Evolutionary conservation across 2,113 vertebrate genomes (phyloP).

Genomic region (Semicossyphus pulcher): DNA sequence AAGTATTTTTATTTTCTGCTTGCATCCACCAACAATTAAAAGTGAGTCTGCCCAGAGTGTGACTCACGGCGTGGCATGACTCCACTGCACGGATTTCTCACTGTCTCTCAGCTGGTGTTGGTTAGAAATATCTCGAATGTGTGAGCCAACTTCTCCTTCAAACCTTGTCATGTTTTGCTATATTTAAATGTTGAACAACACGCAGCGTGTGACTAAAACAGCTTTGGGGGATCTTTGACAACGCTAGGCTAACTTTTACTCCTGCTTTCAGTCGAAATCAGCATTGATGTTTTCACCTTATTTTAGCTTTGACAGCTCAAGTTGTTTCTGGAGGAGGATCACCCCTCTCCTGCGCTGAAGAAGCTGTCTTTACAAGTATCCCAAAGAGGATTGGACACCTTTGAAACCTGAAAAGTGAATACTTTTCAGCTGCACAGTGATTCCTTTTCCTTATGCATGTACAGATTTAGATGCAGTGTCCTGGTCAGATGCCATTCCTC

Average conservation of each 20-base stretch:
- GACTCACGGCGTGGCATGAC: background rate
- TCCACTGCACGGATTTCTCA: background rate
- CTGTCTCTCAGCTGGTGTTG: slow-evolving; percentile 4
- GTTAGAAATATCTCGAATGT: background rate
- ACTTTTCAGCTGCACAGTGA: background rate
- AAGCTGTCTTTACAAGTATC: slow-evolving; percentile 3
- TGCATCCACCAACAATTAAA: slow-evolving; percentile 4
- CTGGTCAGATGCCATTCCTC: slow-evolving; percentile 1
- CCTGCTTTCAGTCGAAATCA: background rate
- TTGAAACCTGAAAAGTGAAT: slow-evolving; percentile 1
- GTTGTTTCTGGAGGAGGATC: background rate
- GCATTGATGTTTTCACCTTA: slow-evolving; percentile 1
- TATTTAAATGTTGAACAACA: background rate
- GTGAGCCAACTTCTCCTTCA: background rate
- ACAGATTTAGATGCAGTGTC: slow-evolving; percentile 9
- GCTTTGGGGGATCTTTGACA: background rate
- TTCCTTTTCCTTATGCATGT: background rate
- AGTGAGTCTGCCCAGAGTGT: background rate
- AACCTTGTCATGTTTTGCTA: background rate
- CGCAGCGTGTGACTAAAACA: background rate
- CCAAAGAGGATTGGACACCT: background rate
- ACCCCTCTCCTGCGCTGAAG: background rate
- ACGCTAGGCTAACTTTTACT: background rate
- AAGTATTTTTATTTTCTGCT: background rate
- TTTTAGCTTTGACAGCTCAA: too few species aligned